phyloP scores from a whole-genome alignment of 2,888 invertebrate species.

The Cephus runcator region DNA sequence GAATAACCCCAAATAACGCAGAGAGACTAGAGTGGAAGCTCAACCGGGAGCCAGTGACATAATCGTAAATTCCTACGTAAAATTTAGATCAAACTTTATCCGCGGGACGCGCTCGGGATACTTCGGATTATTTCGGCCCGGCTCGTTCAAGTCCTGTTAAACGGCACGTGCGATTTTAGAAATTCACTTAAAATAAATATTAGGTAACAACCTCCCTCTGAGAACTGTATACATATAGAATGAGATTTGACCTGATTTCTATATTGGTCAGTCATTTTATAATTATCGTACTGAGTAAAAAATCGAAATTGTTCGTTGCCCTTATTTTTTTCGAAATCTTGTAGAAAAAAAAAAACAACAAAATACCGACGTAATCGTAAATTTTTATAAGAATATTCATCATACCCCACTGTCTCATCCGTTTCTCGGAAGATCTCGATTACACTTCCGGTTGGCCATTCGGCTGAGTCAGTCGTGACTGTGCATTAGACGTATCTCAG shows the following conservation, averaged over 20 bases:
- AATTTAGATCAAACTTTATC: slow-evolving; percentile 28
- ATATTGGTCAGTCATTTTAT: neutral
- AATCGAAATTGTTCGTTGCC: neutral
- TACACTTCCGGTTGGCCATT: neutral
- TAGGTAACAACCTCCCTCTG: slow-evolving; percentile 25
- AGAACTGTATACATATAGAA: slow-evolving; percentile 20
- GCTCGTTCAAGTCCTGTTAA: neutral
- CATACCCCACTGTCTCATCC: neutral
- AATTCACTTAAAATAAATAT: slow-evolving; percentile 39
- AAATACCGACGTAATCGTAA: neutral
- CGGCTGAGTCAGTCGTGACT: neutral
- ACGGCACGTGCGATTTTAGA: slow-evolving; percentile 13
- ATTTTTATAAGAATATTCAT: neutral
- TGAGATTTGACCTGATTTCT: slow-evolving; percentile 27
- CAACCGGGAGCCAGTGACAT: slow-evolving; percentile 22
- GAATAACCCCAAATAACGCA: neutral
- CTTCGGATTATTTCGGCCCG: neutral
- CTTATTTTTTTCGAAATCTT: neutral
- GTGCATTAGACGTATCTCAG: neutral
- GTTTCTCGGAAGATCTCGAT: neutral
- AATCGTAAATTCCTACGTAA: slow-evolving; percentile 28
- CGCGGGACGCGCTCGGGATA: neutral
- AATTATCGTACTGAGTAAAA: neutral
- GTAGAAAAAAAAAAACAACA: neutral
- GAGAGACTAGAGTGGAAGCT: neutral